phyloP scores from a whole-genome alignment of 2,113 vertebrate species.

The Daphoenositta chrysoptera region DNA sequence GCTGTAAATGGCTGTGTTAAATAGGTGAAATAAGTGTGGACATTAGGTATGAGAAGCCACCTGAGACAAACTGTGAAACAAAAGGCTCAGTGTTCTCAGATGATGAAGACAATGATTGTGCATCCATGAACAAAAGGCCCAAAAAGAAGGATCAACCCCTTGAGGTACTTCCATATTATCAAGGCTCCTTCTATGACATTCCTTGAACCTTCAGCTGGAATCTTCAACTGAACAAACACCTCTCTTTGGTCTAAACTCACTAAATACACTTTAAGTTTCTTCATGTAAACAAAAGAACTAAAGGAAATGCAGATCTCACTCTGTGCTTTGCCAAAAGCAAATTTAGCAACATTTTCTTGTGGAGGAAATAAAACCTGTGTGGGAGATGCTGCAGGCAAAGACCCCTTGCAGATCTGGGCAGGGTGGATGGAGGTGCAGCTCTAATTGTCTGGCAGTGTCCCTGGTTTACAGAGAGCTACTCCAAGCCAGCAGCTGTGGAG shows the following conservation, averaged over 20 bases:
- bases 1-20: conserved; percentile 66
- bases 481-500: not conserved
- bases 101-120: conserved; percentile 69
- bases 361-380: not conserved
- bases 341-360: not conserved
- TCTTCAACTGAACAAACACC: not conserved
- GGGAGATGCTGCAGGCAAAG: not conserved
- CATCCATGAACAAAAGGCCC: conserved; percentile 59
- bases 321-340: not conserved
- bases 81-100: conserved; percentile 73
- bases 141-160: conserved; percentile 68
- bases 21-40: conserved; percentile 74
- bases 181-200: not conserved
- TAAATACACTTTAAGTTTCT: not conserved
- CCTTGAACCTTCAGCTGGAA: not conserved
- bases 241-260: not conserved
- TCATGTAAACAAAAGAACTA: not conserved
- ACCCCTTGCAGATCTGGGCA: not conserved
- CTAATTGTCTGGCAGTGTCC: not conserved
- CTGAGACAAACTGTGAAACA: conserved; percentile 63
- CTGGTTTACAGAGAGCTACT: not conserved
- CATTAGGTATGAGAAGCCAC: conserved; percentile 66
- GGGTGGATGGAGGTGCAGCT: not conserved
- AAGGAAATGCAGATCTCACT: not conserved
- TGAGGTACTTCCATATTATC: conserved; percentile 70